Conservation (phyloP, 2,888 invertebrate species). For the Drosophila affinis region DNA sequence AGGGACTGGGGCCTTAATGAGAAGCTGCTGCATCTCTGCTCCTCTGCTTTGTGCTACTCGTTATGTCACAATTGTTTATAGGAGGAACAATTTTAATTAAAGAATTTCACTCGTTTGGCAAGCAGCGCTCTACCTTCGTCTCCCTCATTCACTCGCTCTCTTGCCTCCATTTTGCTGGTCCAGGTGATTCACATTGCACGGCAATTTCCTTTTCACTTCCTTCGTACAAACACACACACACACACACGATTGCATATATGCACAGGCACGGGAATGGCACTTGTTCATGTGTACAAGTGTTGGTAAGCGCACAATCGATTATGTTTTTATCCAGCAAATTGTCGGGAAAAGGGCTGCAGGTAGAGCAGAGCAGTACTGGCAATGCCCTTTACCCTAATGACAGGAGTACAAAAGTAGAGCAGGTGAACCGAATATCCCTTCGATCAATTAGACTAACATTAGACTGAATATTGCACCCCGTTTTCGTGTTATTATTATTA, state of each 20-base stretch:
- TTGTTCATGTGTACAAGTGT: slow-evolving; percentile 3
- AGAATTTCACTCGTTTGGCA: slow-evolving; percentile 55
- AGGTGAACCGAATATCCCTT: too few relatives aligned
- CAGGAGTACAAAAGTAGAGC: too few relatives aligned
- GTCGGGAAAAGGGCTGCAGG: not conserved
- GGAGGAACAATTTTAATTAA: slow-evolving; percentile 69
- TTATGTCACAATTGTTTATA: slow-evolving; percentile 59
- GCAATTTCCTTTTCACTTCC: slow-evolving; percentile 39
- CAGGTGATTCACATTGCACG: slow-evolving; percentile 26
- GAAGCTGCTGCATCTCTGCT: slow-evolving; percentile 31
- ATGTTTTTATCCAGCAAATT: slow-evolving; percentile 37
- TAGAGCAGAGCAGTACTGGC: not conserved
- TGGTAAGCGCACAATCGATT: slow-evolving; percentile 33
- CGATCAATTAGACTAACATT: too few relatives aligned
- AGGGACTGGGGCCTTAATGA: slow-evolving; percentile 53
- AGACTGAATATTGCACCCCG: not conserved
- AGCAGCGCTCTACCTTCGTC: not conserved
- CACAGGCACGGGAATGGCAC: not conserved
- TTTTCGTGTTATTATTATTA: not conserved
- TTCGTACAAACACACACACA: slow-evolving; percentile 3
- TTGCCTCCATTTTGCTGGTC: not conserved
- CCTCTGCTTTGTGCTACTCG: slow-evolving; percentile 9
- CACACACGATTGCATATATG: not conserved
- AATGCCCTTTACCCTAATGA: slow-evolving; percentile 12
- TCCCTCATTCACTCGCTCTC: slow-evolving; percentile 1